Evolutionary conservation across 1,140 invertebrate genomes (phyloP), one percentile per base, ranked within the genome.

Genomic region (Pteromalus puparum): DNA sequence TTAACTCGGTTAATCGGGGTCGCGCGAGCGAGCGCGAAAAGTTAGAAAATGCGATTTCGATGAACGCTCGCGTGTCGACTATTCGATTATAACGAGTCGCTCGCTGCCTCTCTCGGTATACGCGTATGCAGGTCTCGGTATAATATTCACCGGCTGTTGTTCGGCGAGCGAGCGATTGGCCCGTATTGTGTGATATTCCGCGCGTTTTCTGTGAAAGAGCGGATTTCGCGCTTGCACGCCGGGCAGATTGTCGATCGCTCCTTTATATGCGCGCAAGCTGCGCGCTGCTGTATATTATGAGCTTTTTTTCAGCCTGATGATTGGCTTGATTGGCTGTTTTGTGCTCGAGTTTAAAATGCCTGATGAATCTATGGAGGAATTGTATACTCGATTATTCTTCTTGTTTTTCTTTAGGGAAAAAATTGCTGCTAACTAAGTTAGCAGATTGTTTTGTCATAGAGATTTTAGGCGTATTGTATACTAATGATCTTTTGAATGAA

Each of bases 1-100:
- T 83, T 77, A 84, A 84, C 65, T 84, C 72, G 18, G 68, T 84
- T 79, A 79, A 84, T 79, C 68, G 76, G 1, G 34, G 13, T 24
- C 21, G n/a, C n/a, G 53, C 38, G 53, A 28, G 9, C 7, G 42
- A 28, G 74, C 34, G n/a, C n/a, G 68, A 79, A 83, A 80, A 84
- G 76, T 79, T 84, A 79, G 68, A 70, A 74, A 84, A 84, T 84
- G 68, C 73, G 79, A 84, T 84, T 83, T 84, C 28, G 46, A 28
- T 46, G 42, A 42, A 68, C n/a, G 74, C n/a, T 15, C 65, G 38
- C 42, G 13, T n/a, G 24, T 30, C 38, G 61, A 70, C 42, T 82
- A 82, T 82, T 76, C 48, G 38, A 82, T 76, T 82, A 68, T 82
- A 61, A 75, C 48, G 21, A 13, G 53, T 61, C 53, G 18, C 53